Evolutionary conservation across 2,797 vertebrate genomes (phyloP).

Genomic region (Myiothlypis chrysogaster): DNA sequence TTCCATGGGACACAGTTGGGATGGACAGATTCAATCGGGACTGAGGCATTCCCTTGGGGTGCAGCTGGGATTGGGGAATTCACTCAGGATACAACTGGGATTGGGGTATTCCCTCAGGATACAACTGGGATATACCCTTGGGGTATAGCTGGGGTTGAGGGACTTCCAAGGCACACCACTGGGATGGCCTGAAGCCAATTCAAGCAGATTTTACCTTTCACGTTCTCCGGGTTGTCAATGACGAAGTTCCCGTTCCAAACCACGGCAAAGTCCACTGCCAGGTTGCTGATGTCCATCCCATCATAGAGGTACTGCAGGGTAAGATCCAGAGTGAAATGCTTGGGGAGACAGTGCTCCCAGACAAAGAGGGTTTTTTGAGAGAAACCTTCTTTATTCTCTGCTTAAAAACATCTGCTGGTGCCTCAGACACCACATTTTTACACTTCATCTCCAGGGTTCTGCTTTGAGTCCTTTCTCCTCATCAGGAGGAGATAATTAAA

Average conservation of each 20-base stretch:
- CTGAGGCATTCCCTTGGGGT: too few relatives aligned
- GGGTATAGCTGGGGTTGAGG: not conserved
- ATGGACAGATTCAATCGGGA: too few relatives aligned
- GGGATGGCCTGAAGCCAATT: not conserved
- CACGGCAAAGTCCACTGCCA: slow-evolving; percentile 95
- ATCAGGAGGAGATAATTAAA: slow-evolving; percentile 54
- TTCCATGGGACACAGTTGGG: too few relatives aligned
- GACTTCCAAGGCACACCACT: not conserved
- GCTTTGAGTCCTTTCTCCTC: slow-evolving; percentile 10
- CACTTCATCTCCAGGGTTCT: not conserved
- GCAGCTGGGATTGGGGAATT: not conserved
- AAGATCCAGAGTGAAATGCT: not conserved
- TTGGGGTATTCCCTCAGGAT: not conserved
- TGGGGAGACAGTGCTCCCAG: not conserved
- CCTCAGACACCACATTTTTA: not conserved
- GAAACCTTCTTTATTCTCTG: not conserved
- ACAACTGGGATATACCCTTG: not conserved
- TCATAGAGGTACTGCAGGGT: slow-evolving; percentile 89
- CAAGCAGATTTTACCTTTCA: slow-evolving; percentile 82
- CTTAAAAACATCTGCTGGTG: not conserved
- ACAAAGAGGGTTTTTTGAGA: not conserved
- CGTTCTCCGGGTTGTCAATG: slow-evolving; percentile 94
- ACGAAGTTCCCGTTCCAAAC: slow-evolving; percentile 99
- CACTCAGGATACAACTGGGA: too few relatives aligned
- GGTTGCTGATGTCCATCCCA: slow-evolving; percentile 93